Percentiles rank a stretch among this genome's conserved stretches.
These are phyloP conservation scores for Arctopsyche grandis DNA, from an alignment of 1,140 invertebrate species.

Conservation along the genomic window DNA sequence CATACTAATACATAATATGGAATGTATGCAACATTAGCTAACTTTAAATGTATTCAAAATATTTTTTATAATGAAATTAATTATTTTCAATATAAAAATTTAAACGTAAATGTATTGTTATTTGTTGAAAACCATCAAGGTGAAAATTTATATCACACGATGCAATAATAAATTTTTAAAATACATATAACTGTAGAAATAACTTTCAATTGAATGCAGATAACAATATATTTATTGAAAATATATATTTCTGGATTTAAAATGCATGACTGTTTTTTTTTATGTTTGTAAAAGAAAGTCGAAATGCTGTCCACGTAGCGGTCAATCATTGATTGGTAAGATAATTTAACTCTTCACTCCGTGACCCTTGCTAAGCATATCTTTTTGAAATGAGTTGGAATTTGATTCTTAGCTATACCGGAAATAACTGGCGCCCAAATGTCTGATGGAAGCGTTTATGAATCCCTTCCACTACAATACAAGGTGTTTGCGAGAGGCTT, in stretches of 20 bases:
- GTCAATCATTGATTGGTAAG: not conserved
- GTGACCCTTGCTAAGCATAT: not conserved
- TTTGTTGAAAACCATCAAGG: too few species aligned
- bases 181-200: too few species aligned
- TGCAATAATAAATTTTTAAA: too few species aligned
- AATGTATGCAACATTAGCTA: not conserved
- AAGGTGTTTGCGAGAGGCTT: slow-evolving; percentile 77
- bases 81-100: too few species aligned
- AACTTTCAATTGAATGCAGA: not conserved
- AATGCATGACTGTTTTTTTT: slow-evolving; percentile 12
- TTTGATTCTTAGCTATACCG: slow-evolving; percentile 72
- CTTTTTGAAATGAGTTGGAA: not conserved
- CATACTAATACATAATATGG: not conserved
- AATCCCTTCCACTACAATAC: slow-evolving; percentile 78
- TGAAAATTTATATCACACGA: too few species aligned
- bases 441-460: slow-evolving; percentile 78
- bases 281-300: not conserved
- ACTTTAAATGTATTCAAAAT: not conserved
- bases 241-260: not conserved
- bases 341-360: not conserved
- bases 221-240: not conserved
- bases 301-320: slow-evolving; percentile 7
- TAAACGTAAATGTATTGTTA: too few species aligned
- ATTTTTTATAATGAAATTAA: too few species aligned
- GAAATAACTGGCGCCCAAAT: slow-evolving; percentile 77